Evolutionary conservation across 2,888 invertebrate genomes (phyloP), one percentile per base, ranked within the genome.

Genomic region (Rotaria magnacalcarata): DNA sequence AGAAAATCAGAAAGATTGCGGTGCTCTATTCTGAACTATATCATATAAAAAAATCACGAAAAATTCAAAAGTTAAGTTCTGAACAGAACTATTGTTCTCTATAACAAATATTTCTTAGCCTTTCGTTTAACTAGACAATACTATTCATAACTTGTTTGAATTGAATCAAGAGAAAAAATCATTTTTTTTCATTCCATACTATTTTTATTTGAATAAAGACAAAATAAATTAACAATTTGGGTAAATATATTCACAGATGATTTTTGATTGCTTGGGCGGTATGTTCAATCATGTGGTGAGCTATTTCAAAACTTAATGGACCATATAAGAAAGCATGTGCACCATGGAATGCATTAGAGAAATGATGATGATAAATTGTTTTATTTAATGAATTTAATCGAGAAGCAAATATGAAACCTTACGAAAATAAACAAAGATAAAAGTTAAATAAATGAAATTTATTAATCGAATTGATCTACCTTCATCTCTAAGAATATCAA

Each of bases 401-500:
- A 27, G 56, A 56, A 16, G 86, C 86, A 84, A 85, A 85, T n/a
- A 86, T 86, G 47, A 85, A 86, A 21, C 86, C 80, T 80, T 27
- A 11, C n/a, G 5, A 67, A 34, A 67, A 3, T 8, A 67, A 34
- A 67, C 0, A 24, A 24, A 6, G 4, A 24, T 2, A 56, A 1
- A 0, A 24, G 8, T 21, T 56, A 0, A 24, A 3, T 56, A 2
- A 16, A 67, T 27, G 1, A 11, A 67, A 67, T 21, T 4, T 14
- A 4, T 27, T 8, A 34, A 67, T 50, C 50, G 50, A 27, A 10
- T 67, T 27, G 2, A 60, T 67, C 7, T 47, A 80, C 80, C 86
- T 50, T 86, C 86, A 52, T 86, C 86, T 84, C 86, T 56, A 16
- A 86, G 27, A 74, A 86, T 86, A 47, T 86, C 86, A 19, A 80